Evolutionary conservation across 2,888 invertebrate species (phyloP).

Genomic region (Drosophila neotestacea): DNA sequence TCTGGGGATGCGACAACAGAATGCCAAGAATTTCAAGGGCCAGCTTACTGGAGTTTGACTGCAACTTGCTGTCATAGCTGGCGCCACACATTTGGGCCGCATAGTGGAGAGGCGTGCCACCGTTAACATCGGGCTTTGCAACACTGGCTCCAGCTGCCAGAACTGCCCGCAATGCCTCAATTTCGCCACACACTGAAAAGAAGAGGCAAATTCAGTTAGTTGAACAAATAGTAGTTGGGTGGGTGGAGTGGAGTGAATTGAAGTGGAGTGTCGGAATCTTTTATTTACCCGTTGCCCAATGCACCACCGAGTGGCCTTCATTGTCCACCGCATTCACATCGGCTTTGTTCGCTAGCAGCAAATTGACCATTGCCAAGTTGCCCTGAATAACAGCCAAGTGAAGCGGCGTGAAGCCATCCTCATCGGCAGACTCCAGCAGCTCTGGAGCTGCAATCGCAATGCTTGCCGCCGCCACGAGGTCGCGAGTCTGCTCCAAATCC

Average conservation of each 20-base stretch:
- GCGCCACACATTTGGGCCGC: slow-evolving; percentile 98
- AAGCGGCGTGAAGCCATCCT: slow-evolving; percentile 97
- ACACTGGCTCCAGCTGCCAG: slow-evolving; percentile 94
- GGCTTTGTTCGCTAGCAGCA: slow-evolving; percentile 94
- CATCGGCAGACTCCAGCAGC: slow-evolving; percentile 93
- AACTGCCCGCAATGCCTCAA: slow-evolving; percentile 94
- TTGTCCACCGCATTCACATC: slow-evolving; percentile 96
- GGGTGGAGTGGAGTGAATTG: neutral
- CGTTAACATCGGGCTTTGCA: slow-evolving; percentile 95
- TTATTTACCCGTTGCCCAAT: slow-evolving; percentile 97
- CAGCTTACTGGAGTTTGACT: slow-evolving; percentile 81
- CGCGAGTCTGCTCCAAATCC: slow-evolving; percentile 74
- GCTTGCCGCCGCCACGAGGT: slow-evolving; percentile 89
- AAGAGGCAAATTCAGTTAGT: slow-evolving; percentile 6
- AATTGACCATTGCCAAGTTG: slow-evolving; percentile 93
- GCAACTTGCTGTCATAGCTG: slow-evolving; percentile 87
- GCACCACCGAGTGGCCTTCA: slow-evolving; percentile 97
- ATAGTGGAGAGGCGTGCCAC: slow-evolving; percentile 98
- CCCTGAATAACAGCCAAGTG: slow-evolving; percentile 98
- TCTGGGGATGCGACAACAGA: slow-evolving; percentile 91
- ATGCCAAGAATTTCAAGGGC: slow-evolving; percentile 90
- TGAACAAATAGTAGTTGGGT: neutral
- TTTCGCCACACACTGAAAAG: slow-evolving; percentile 94
- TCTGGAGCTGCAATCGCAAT: slow-evolving; percentile 95
- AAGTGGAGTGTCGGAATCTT: neutral